Base-by-base conservation (phyloP, 2,888 invertebrate species). In the Copidosoma aretas region DNA sequence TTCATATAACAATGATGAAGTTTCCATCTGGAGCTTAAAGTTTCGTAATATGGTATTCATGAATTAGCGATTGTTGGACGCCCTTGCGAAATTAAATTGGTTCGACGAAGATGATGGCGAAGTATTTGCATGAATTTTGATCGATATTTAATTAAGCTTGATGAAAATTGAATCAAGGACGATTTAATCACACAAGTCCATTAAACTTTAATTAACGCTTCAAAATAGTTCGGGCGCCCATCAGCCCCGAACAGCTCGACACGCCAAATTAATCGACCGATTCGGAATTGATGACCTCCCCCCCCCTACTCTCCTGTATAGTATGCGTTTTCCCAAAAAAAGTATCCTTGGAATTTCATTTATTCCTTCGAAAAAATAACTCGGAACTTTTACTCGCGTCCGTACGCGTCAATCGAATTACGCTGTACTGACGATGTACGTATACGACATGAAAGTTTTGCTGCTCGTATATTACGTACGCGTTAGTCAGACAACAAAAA, bases 111-210 rank as follows among this genome's bases (percentile, higher is more conserved):
- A 15, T 46, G 12, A 14, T 46, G 43, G 12, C 8, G 53, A 60
- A 70, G 60, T 56, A 60, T 51, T 43, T 39, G 32, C 32, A 64
- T 53, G 24, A 52, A 53, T 57, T 63, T 46, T 32, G 17, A 60
- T 60, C 5, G 52, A 60, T 64, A 67, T 59, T 61, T 41, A 67
- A 67, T 59, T n/a, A 19, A 52, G 19, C 21, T 24, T 5, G 57
- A 61, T 58, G 46, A 67, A 61, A 67, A 70, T 58, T 64, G 39
- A 64, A 67, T 64, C 21, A 60, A 54, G 60, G 22, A 22, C 17
- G 14, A 64, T 65, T 67, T 43, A 25, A 64, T 68, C n/a, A 61
- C 53, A 43, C n/a, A 67, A 65, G 19, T 62, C 41, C 51, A 67
- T 67, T 41, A 56, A 57, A 52, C 61, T 59, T 61, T 25, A 67